Percentiles rank a stretch among this genome's conserved stretches.
Conservation (phyloP, 2,888 invertebrate species). For the Stenurella melanura region DNA sequence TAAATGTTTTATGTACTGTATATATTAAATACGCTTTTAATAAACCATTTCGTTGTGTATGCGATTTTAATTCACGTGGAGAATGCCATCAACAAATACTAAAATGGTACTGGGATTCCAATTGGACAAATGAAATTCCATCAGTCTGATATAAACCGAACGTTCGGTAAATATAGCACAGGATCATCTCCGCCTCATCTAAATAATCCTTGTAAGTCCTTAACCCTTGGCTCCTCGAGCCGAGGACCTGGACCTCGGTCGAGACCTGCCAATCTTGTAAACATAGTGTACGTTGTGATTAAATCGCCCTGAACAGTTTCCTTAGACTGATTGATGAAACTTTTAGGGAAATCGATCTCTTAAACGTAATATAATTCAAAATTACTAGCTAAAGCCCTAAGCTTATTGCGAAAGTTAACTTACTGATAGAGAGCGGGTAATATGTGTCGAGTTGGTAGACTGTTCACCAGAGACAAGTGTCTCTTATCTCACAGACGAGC, state of each 20-base stretch:
- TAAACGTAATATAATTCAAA: slow-evolving; percentile 18
- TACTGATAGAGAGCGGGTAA: no score
- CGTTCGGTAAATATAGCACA: neutral
- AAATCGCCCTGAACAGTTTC: slow-evolving; percentile 17
- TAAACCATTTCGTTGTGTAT: no score
- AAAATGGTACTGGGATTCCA: no score
- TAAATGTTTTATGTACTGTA: no score
- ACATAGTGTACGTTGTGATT: slow-evolving; percentile 20
- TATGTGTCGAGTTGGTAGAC: no score
- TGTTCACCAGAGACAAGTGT: no score
- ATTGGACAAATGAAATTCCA: no score
- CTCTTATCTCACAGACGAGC: no score
- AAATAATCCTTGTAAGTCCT: slow-evolving; percentile 19
- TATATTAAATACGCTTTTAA: no score
- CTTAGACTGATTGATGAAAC: slow-evolving; percentile 14
- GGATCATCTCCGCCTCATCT: slow-evolving; percentile 17
- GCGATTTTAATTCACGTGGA: no score
- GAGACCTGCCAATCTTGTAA: slow-evolving; percentile 20
- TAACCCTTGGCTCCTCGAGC: slow-evolving; percentile 20
- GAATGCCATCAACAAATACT: no score
- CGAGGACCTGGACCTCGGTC: slow-evolving; percentile 18
- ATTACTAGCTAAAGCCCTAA: neutral
- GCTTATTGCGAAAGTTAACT: no score
- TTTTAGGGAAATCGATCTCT: slow-evolving; percentile 14
- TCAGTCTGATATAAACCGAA: neutral